Conservation (phyloP, 2,888 invertebrate species). For the Horisme vitalbata region DNA sequence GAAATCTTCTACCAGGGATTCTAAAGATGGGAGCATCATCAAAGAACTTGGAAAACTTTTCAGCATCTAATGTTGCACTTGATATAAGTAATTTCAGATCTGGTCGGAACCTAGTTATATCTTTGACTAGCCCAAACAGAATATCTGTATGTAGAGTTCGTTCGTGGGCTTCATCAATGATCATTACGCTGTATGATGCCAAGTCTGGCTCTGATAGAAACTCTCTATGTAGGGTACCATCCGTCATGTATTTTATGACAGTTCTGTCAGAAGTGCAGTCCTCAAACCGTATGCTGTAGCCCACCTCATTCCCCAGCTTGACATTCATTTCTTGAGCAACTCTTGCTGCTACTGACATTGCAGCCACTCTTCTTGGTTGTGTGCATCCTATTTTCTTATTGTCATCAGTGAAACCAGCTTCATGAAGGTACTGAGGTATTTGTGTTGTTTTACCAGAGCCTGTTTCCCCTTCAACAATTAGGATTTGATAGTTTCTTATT, state of each 20-base stretch:
- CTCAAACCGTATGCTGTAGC: constrained; percentile 97
- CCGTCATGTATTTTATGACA: constrained; percentile 99
- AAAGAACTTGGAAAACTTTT: constrained; percentile 98
- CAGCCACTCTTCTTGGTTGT: constrained; percentile 98
- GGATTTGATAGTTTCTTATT: constrained; percentile 93
- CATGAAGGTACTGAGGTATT: constrained; percentile 98
- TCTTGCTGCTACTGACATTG: constrained; percentile 99
- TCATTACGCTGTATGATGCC: constrained; percentile 98
- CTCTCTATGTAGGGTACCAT: constrained; percentile 98
- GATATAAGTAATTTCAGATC: constrained; percentile 98
- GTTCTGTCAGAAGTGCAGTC: constrained; percentile 99
- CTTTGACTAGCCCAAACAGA: constrained; percentile 97
- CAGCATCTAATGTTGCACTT: constrained; percentile 98
- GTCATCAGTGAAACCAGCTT: constrained; percentile 93
- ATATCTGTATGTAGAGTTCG: constrained; percentile 99
- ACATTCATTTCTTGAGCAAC: constrained; percentile 99
- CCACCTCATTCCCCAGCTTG: constrained; percentile 96
- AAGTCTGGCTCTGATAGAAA: constrained; percentile 98
- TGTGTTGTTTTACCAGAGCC: constrained; percentile 99
- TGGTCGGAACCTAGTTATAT: constrained; percentile 95
- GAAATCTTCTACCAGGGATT: constrained; percentile 98
- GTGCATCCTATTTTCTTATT: constrained; percentile 98
- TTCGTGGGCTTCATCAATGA: constrained; percentile 99
- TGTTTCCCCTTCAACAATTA: constrained; percentile 99
- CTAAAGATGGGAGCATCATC: constrained; percentile 99